Percentiles rank a stretch among this genome's conserved stretches.
Conservation (phyloP, 2,113 vertebrate species). For the Eidolon helvum region DNA sequence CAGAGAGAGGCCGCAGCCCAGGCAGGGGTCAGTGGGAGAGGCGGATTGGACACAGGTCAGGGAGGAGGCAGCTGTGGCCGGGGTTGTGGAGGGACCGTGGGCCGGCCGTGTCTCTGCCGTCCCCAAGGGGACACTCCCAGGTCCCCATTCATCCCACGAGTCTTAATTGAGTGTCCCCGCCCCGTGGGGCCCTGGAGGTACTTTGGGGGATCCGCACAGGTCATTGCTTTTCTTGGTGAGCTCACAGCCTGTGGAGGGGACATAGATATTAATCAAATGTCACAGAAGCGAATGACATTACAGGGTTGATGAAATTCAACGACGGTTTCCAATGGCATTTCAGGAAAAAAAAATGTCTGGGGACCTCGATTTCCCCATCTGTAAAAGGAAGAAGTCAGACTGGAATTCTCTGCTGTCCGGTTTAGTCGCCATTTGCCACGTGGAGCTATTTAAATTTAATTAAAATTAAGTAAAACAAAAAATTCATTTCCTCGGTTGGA, state of each 20-base stretch:
- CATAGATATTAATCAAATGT: rapidly evolving
- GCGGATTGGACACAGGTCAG: not conserved
- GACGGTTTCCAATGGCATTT: not conserved
- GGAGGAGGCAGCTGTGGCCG: not conserved
- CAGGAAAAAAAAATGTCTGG: too few relatives aligned
- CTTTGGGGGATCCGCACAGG: rapidly evolving
- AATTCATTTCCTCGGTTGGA: rapidly evolving
- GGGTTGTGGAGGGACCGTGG: not conserved
- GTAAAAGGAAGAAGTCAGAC: not conserved
- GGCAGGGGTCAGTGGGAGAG: not conserved
- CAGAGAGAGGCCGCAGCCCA: too few relatives aligned
- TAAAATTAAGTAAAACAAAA: not conserved
- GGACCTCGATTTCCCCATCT: rapidly evolving
- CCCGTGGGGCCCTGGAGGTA: not conserved
- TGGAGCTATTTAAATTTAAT: not conserved
- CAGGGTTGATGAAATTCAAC: rapidly evolving
- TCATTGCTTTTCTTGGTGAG: not conserved
- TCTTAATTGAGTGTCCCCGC: not conserved
- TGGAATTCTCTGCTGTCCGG: not conserved
- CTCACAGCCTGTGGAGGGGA: rapidly evolving
- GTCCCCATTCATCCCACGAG: not conserved
- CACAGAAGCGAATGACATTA: not conserved
- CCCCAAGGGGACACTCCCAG: not conserved
- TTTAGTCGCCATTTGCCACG: rapidly evolving
- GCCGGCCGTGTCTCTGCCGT: too few relatives aligned